A percentile compares a stretch with the other conserved stretches of the same genome.
phyloP scores from a whole-genome alignment of 2,113 vertebrate species.

The Rhadina sibilatrix region DNA sequence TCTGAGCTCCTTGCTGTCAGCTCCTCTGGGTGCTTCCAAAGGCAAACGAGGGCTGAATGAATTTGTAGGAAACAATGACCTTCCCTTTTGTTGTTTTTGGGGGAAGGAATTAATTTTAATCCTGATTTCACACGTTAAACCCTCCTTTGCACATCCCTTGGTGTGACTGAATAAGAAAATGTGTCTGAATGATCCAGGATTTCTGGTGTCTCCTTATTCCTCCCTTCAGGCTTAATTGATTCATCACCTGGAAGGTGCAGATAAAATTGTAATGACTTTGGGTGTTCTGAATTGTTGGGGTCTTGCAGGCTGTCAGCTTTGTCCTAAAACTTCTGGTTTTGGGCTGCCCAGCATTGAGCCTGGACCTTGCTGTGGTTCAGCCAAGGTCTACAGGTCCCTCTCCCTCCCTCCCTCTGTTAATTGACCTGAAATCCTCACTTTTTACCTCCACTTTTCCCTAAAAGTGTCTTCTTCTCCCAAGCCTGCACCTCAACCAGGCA shows the following conservation, averaged over 20 bases:
- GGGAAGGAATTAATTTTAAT: not conserved
- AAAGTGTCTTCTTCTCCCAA: accelerated
- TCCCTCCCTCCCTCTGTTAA: accelerated
- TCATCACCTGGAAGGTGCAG: not conserved
- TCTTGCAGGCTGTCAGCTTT: not conserved
- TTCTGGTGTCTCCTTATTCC: not conserved
- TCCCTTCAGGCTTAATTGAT: not conserved
- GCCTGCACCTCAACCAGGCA: not conserved
- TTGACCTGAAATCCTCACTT: not conserved
- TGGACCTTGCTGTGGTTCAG: not conserved
- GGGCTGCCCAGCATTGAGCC: not conserved
- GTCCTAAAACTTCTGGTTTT: accelerated
- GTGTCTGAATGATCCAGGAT: accelerated
- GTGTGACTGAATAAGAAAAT: not conserved
- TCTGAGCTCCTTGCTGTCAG: not conserved
- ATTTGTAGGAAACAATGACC: not conserved
- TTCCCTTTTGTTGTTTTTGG: not conserved
- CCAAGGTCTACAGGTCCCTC: not conserved
- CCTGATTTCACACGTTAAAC: not conserved
- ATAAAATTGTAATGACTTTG: accelerated
- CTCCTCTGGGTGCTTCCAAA: not conserved
- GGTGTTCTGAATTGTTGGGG: accelerated
- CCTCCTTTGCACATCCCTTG: not conserved
- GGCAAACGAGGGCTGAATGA: accelerated
- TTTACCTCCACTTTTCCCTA: not conserved